These are phyloP conservation scores for Stegodyphus mimosarum DNA, from an alignment of 1,140 invertebrate genomes.

Conservation along the genomic window DNA sequence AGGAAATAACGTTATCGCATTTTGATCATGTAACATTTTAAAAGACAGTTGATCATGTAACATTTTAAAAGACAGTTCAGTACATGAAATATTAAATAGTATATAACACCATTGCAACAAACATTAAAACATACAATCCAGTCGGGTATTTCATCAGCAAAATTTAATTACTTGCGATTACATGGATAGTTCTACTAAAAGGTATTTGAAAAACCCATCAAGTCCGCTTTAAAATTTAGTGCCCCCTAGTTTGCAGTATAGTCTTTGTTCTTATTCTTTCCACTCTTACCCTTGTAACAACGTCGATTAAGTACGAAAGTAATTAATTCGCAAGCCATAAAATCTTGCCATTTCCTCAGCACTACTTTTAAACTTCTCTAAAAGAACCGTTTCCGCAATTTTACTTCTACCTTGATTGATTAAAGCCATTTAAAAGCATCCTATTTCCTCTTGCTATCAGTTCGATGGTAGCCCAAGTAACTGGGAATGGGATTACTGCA, in stretches of 20 bases:
- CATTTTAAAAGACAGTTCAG: too few species aligned
- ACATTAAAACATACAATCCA: too few species aligned
- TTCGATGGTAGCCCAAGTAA: neutral
- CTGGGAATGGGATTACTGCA: neutral
- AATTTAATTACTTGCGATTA: too few species aligned
- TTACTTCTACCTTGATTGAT: conserved; percentile 22
- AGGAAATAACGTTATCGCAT: too few species aligned
- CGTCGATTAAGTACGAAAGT: neutral
- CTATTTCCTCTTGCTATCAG: conserved; percentile 6
- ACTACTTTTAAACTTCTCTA: conserved; percentile 15
- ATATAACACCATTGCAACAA: too few species aligned
- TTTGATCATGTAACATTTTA: too few species aligned
- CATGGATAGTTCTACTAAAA: too few species aligned
- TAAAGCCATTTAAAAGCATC: conserved; percentile 23
- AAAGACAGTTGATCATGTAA: too few species aligned
- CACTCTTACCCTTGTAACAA: conserved; percentile 5
- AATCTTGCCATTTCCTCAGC: conserved; percentile 18
- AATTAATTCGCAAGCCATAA: conserved; percentile 31
- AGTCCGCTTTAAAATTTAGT: conserved; percentile 4
- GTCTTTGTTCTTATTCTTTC: neutral
- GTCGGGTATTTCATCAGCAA: too few species aligned
- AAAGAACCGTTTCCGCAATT: conserved; percentile 6
- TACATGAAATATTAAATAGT: too few species aligned
- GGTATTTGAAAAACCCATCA: too few species aligned
- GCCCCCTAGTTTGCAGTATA: neutral